phyloP scores from a whole-genome alignment of 2,888 invertebrate genomes.

The Tyria jacobaeae region DNA sequence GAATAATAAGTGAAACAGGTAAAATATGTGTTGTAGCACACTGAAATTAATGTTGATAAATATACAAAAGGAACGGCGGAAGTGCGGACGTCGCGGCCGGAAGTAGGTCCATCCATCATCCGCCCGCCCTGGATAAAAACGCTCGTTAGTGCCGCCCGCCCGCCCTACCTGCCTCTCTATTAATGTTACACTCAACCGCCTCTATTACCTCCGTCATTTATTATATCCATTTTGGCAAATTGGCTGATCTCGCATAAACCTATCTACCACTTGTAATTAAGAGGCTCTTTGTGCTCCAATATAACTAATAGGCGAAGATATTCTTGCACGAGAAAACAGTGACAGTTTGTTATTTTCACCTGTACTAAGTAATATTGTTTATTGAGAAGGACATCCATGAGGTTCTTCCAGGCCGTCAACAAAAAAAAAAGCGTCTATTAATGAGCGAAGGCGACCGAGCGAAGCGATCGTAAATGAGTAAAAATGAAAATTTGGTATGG shows the following conservation, averaged over 20 bases:
- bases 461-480: too few species aligned
- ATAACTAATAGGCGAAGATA: conserved; percentile 42
- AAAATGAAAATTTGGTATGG: too few species aligned
- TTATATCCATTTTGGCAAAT: conserved; percentile 86
- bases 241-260: conserved; percentile 74
- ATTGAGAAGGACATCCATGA: too few species aligned
- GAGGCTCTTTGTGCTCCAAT: conserved; percentile 54
- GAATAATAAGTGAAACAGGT: conserved; percentile 51
- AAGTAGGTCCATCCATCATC: conserved; percentile 84
- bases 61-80: conserved; percentile 76
- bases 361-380: not conserved
- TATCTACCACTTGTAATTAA: conserved; percentile 58
- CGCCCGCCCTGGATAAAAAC: conserved; percentile 85
- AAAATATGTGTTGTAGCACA: conserved; percentile 70
- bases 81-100: conserved; percentile 80
- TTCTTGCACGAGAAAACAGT: conserved; percentile 34
- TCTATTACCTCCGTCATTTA: conserved; percentile 85
- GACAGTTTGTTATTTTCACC: conserved; percentile 1
- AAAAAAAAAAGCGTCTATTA: too few species aligned
- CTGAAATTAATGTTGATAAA: conserved; percentile 85
- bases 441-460: too few species aligned
- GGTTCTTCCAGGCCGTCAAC: too few species aligned
- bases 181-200: conserved; percentile 85
- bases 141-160: conserved; percentile 78
- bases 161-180: conserved; percentile 81